These are phyloP conservation scores for Athene noctua DNA, from an alignment of 2,113 vertebrate genomes.

Conservation along the genomic window DNA sequence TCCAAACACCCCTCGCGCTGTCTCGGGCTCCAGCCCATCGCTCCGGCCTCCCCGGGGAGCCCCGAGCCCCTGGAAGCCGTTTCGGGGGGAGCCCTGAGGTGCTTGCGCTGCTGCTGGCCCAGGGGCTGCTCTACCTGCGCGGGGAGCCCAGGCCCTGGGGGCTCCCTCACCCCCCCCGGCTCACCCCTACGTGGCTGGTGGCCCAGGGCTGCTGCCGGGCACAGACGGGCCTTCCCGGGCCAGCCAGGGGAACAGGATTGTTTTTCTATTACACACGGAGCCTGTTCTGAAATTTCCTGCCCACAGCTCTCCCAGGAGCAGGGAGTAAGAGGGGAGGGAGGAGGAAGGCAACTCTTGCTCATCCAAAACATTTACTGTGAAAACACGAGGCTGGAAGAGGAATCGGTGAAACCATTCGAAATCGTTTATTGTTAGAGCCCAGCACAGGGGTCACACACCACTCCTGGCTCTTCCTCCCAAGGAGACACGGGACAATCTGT, in stretches of 20 bases:
- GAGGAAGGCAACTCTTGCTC: not conserved
- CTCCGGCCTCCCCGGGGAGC: not conserved
- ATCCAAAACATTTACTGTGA: not conserved
- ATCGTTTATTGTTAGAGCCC: constrained; percentile 19
- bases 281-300: not conserved
- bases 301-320: not conserved
- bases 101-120: too few species aligned
- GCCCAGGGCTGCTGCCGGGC: too few species aligned
- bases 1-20: not conserved
- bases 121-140: not conserved
- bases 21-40: fast-evolving
- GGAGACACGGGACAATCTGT: not conserved
- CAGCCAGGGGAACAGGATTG: not conserved
- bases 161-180: not conserved
- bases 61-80: not conserved
- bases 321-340: not conserved
- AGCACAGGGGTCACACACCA: not conserved
- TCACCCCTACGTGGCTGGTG: fast-evolving
- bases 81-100: not conserved
- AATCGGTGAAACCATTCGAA: not conserved
- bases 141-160: too few species aligned
- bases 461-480: not conserved
- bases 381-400: not conserved
- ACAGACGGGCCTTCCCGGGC: fast-evolving
- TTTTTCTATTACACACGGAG: fast-evolving